Base-by-base conservation (phyloP, 2,888 invertebrate genomes). In the Ectemnius cavifrons region DNA sequence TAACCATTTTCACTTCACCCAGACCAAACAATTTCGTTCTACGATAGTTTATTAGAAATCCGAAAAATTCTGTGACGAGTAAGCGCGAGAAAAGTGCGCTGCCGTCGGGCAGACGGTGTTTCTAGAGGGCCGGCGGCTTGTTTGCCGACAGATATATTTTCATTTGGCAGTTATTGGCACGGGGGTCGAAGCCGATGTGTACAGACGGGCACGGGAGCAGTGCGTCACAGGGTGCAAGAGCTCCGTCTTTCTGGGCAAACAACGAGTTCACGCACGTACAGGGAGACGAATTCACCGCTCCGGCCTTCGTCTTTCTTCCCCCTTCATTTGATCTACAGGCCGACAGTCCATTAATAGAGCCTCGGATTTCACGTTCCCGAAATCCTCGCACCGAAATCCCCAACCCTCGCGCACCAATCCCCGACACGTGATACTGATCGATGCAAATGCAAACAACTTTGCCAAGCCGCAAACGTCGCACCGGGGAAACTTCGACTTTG, bases 101-200 rank as follows among this genome's bases (percentile, higher is more conserved):
- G 37, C 37, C 37, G 37, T 37, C 37, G 37, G 37, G 37, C 64
- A 56, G 72, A 63, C 73, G 62, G 66, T 73, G 71, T 77, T 78
- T 78, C 80, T 75, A 80, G 73, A 37, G 37, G 37, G n/a, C 84
- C 83, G 75, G 77, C 78, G 86, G 86, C 76, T 49, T 90, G 87
- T 90, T 90, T 90, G 86, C 87, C 77, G 85, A 90, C 89, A 90
- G 90, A 90, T 90, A 90, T 89, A 90, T 90, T 90, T 90, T 90
- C 90, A 90, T 90, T 90, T 89, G 89, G 89, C 87, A 89, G 89
- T 90, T 90, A 90, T 90, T 90, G 90, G 89, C 86, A 87, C 86
- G 86, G 86, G 85, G 84, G 83, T 81, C 78, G 74, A 72, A 23
- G 72, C 70, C 63, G 67, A 47, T 79, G 79, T 79, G 80, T 84